Conservation (phyloP, 1,140 invertebrate genomes). For the Spodoptera litura region DNA sequence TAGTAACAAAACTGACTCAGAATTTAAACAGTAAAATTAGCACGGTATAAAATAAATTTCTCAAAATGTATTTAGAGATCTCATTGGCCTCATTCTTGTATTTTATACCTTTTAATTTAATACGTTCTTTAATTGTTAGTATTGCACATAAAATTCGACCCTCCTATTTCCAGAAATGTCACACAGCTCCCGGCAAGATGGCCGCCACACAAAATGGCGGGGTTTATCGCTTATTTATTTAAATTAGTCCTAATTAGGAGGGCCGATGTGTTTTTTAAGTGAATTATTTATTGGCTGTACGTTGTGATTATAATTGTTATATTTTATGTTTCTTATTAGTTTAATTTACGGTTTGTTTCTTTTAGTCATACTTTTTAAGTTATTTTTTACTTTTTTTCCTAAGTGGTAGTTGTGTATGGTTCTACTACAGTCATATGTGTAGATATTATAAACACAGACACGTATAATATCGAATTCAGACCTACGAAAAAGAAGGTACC, state of each 20-base stretch:
- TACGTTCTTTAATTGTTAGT: slow-evolving; percentile 3
- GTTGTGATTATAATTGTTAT: slow-evolving; percentile 11
- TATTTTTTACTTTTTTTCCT: not conserved
- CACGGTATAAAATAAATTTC: slow-evolving; percentile 3
- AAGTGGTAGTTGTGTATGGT: too few species aligned
- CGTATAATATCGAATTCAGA: too few species aligned
- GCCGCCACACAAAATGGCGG: slow-evolving; percentile 19
- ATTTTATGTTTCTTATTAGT: slow-evolving; percentile 24
- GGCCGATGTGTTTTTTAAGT: slow-evolving; percentile 26
- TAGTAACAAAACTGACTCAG: not conserved
- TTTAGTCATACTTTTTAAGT: not conserved
- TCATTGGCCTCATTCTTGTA: not conserved
- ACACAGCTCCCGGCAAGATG: slow-evolving; percentile 24
- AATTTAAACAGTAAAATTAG: not conserved
- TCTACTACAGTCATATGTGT: too few species aligned
- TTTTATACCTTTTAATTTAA: slow-evolving; percentile 38
- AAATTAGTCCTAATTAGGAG: slow-evolving; percentile 35
- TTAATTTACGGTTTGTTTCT: not conserved
- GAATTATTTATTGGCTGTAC: slow-evolving; percentile 32
- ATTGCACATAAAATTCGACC: slow-evolving; percentile 37
- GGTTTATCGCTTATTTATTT: slow-evolving; percentile 44
- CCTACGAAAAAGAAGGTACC: too few species aligned
- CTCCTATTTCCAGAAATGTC: slow-evolving; percentile 31
- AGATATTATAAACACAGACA: too few species aligned
- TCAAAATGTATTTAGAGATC: not conserved